Evolutionary conservation across 2,888 invertebrate genomes (phyloP).

Genomic region (Drosophila pegasa): DNA sequence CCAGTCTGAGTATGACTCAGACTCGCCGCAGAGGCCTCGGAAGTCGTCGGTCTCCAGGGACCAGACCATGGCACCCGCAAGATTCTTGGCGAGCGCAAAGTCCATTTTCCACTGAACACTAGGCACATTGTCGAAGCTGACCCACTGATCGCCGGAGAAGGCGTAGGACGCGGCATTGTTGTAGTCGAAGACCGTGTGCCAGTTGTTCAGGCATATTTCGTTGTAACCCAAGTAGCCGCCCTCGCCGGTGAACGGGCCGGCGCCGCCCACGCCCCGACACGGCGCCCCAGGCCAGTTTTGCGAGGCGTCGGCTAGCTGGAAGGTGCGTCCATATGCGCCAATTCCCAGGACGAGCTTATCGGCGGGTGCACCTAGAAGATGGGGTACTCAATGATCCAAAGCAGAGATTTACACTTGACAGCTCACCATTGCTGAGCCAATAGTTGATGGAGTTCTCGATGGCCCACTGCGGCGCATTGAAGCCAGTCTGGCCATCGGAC

Average conservation of each 20-base stretch:
- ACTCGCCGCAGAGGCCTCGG: constrained; percentile 90
- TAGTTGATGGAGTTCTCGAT: constrained; percentile 93
- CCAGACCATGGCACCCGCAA: constrained; percentile 89
- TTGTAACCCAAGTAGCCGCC: constrained; percentile 89
- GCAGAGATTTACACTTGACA: too few relatives aligned
- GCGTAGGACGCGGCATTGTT: constrained; percentile 90
- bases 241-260: constrained; percentile 86
- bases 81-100: constrained; percentile 91
- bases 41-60: constrained; percentile 97
- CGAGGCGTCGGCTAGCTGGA: constrained; percentile 88
- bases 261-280: constrained; percentile 52
- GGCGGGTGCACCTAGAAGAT: constrained; percentile 85
- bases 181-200: constrained; percentile 70
- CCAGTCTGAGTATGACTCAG: too few relatives aligned
- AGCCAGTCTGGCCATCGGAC: constrained; percentile 59
- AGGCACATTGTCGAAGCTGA: constrained; percentile 94
- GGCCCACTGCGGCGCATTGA: constrained; percentile 83
- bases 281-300: constrained; percentile 67
- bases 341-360: constrained; percentile 94
- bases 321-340: constrained; percentile 94
- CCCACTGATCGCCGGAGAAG: constrained; percentile 94
- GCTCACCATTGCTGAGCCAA: constrained; percentile 92
- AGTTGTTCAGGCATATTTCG: constrained; percentile 87
- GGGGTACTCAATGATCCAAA: not conserved
- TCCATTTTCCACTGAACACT: constrained; percentile 92